Base-by-base conservation (phyloP, 2,888 invertebrate species). In the Cantharis flavilabris region DNA sequence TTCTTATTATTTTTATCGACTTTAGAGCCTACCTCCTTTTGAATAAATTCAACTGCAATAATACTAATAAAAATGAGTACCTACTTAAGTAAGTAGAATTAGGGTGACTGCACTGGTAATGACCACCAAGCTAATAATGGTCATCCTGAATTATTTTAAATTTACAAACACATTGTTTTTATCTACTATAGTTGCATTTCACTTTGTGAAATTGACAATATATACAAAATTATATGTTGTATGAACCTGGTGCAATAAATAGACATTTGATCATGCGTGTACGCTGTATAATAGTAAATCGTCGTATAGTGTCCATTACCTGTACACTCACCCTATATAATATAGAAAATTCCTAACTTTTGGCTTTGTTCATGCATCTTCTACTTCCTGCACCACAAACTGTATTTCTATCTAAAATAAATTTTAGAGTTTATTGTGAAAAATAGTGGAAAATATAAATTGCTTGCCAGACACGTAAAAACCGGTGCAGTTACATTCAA, bases 301-400 rank as follows among this genome's bases (percentile, higher is more conserved):
- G 7, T 23, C 23, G 5, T 26, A 26, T 26, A 7, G 26, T 26
- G 9, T 9, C 1, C 26, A 26, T 26, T 26, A 26, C 26, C 1
- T 26, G 26, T 26, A 26, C 26, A 26, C 1, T 26, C 26, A 26
- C 26, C 2, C 26, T 26, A 26, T 26, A 26, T 26, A 23, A 0
- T 4, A 7, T 23, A 26, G 1, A 26, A 9, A 26, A 26, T 49
- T n/a, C 2, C 71, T 63, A 71, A 79, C 79, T 72, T 79, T 69
- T 69, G 16, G 30, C 69, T 14, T 69, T 7, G 11, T 69, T 1
- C 1, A 69, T 16, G 18, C 69, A 69, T 69, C 14, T 16, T 69
- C 28, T 69, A 28, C 30, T 69, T 16, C 69, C 30, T 14, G 69
- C 69, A 3, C 69, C 69, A 10, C 69, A 69, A 11, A 69, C 9